Percentiles rank a stretch among this genome's conserved stretches.
Evolutionary conservation across 2,888 invertebrate species (phyloP).

Genomic region (Microctonus brassicae): DNA sequence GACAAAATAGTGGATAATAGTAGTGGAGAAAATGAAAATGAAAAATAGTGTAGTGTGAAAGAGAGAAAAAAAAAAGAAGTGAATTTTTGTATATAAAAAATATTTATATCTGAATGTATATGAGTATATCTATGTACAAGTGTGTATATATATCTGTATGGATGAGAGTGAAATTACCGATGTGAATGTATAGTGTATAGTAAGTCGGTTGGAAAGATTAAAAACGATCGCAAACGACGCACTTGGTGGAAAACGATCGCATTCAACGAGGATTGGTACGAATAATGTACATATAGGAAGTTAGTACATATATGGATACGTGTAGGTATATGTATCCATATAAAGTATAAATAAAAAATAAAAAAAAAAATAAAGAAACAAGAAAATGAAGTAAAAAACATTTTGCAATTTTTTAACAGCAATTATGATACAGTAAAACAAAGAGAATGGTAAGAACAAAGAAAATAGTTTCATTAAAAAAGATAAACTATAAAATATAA

Average conservation of each 20-base stretch:
- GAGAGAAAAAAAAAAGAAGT: not conserved
- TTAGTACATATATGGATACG: constrained; percentile 21
- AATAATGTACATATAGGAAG: not conserved
- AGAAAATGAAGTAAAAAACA: no score
- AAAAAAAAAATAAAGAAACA: no score
- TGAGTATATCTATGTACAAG: no score
- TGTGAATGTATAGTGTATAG: not conserved
- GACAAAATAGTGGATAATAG: not conserved
- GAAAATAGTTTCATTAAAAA: no score
- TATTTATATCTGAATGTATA: no score
- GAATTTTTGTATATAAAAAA: not conserved
- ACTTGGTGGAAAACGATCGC: not conserved
- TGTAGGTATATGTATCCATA: no score
- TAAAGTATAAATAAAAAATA: no score
- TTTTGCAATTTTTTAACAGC: no score
- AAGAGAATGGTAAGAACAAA: no score
- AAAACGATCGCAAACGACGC: not conserved
- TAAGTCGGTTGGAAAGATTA: not conserved
- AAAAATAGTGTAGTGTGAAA: not conserved
- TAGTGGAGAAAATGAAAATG: not conserved
- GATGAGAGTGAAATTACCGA: not conserved
- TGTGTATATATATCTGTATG: not conserved
- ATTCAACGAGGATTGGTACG: not conserved
- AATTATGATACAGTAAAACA: no score
- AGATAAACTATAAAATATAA: no score